Evolutionary conservation across 2,797 vertebrate species (phyloP), one percentile per base, ranked within the genome.

Genomic region (Sebastes itinus): DNA sequence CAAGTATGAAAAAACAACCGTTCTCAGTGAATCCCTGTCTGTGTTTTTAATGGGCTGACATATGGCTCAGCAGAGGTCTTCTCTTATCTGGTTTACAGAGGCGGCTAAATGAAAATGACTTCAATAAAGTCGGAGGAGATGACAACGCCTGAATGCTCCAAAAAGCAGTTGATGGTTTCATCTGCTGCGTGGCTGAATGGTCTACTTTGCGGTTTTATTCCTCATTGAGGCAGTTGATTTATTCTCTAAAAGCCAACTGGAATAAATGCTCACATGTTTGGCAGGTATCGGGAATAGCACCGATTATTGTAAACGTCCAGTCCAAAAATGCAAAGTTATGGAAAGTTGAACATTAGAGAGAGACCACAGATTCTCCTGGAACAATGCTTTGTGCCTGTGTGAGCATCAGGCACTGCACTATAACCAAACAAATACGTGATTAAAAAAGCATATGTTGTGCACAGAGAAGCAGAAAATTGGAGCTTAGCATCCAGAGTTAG

Each of bases 41-140:
- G 72, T 79, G 38, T 77, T 87, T 89, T 87, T 82, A 84, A 85
- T 80, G 63, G 80, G 66, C 49, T 81, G 75, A 82, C 88, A 90
- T 81, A 78, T 60, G 38, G 78, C 77, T 85, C 72, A 69, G 73
- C 63, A 83, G 75, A 87, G 76, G 78, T 81, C 64, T 71, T 75
- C 75, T 83, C 71, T 85, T 80, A 81, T 91, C 77, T 79, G 33
- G 46, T 88, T 86, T 85, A 82, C 46, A 61, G 75, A 84, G 49
- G 35, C 11, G 6, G n/a, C 75, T 81, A 75, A 91, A 86, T 82
- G 56, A 74, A 84, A 88, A 83, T 5, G 61, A 75, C 62, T 23
- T 33, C 61, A 78, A 79, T 89, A 82, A 87, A 89, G 86, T 74
- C 66, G 71, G 66, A 61, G 38, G 61, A 73, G 62, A 81, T 75